Evolutionary conservation across 2,113 vertebrate genomes (phyloP), one percentile per base, ranked within the genome.

Genomic region (Motacilla tschutschensis): DNA sequence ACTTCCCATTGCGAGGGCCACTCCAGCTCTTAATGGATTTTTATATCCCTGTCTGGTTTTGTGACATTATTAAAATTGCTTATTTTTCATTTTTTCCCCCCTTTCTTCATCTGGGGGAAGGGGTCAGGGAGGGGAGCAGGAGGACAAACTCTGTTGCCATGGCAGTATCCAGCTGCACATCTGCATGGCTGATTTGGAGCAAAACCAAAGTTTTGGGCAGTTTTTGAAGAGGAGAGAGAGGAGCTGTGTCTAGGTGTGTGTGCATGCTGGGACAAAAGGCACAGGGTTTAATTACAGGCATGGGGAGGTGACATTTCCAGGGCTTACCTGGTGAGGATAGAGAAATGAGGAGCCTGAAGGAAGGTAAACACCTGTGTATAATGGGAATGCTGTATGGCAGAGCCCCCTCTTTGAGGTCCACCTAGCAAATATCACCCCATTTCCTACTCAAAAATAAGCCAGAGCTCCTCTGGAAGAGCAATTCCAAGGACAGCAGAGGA

Each of bases 1-100:
- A 38, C 79, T 94, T 93, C 88, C 93, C 77, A 38, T 66, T 29
- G 86, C 5, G 3, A 93, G 91, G 85, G 60, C 85, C 79, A 78
- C 71, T 94, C 84, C 66, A 83, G 74, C 63, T 73, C 71, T 90
- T 94, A 94, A 94, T 90, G 91, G 89, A 44, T 93, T 94, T 94
- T 91, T 89, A 84, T 55, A 84, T 79, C 77, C 62, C 65, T 36
- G 64, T 66, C 91, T 92, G 74, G 44, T 90, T 66, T 50, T 1
- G 20, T 86, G 89, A 69, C 80, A 69, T 86, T 91, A 94, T 94
- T 94, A 92, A 93, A 93, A 91, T 64, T 70, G 79, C 91, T 95
- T 87, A 10, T 53, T 90, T 90, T 90, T 60, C 66, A 58, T 64
- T 63, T 46, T n/a, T n/a, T 47, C 4, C 7, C 12, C 14, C 26